Percentiles rank a stretch among this genome's conserved stretches.
phyloP scores from a whole-genome alignment of 2,113 vertebrate genomes.

The Alces alces region DNA sequence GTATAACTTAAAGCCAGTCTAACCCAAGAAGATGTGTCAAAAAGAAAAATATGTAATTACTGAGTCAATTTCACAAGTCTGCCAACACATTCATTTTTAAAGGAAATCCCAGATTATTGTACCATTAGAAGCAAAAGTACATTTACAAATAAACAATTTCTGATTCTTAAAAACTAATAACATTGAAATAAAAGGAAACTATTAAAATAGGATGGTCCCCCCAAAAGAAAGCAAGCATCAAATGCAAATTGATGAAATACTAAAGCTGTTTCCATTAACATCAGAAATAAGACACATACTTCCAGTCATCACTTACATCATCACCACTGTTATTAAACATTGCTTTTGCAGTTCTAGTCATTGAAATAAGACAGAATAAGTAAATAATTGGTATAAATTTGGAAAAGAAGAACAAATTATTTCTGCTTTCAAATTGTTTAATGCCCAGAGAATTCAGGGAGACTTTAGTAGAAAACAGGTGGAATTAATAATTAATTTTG shows the following conservation, averaged over 20 bases:
- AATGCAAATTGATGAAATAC: not conserved
- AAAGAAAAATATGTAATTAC: slow-evolving; percentile 18
- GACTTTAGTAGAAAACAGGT: not conserved
- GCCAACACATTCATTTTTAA: not conserved
- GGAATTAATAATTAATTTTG: not conserved
- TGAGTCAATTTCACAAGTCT: not conserved
- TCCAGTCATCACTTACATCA: not conserved
- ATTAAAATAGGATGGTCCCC: not conserved
- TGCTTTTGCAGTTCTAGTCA: not conserved
- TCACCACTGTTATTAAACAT: not conserved
- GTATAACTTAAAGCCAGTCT: not conserved
- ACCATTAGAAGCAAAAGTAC: slow-evolving; percentile 4
- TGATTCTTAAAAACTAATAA: not conserved
- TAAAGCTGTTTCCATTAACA: not conserved
- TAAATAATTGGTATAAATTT: slow-evolving; percentile 10
- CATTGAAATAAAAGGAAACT: not conserved
- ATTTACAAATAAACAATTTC: slow-evolving; percentile 3
- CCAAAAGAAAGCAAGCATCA: not conserved
- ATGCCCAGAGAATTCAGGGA: not conserved
- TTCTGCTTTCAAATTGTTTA: slow-evolving; percentile 12
- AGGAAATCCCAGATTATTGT: not conserved
- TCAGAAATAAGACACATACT: not conserved
- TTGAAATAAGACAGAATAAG: not conserved
- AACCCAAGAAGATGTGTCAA: not conserved
- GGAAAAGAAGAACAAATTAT: not conserved